These are phyloP conservation scores for Mobula birostris DNA, from an alignment of 2,113 vertebrate species.

Conservation along the genomic window DNA sequence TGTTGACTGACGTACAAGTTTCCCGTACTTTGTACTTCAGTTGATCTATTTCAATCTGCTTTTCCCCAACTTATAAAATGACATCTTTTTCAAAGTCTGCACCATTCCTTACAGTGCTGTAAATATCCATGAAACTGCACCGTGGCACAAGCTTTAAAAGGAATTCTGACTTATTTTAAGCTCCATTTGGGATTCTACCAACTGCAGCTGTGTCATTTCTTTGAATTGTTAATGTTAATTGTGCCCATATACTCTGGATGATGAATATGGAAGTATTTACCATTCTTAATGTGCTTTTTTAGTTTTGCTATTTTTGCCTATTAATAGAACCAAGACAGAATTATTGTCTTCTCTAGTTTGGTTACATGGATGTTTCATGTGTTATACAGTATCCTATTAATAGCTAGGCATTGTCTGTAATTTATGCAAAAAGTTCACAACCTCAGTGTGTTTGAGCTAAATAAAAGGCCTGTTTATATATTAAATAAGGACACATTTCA, in stretches of 20 bases:
- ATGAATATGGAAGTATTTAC: neutral
- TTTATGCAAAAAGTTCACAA: constrained; percentile 7
- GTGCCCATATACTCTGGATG: neutral
- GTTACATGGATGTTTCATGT: neutral
- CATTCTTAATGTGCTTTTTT: neutral
- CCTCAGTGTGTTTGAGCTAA: neutral
- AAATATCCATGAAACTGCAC: neutral
- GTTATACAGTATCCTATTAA: neutral
- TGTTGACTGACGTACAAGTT: neutral
- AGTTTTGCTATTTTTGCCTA: neutral
- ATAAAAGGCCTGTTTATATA: neutral
- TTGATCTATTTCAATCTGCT: neutral
- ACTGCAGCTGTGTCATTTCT: neutral
- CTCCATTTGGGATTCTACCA: neutral
- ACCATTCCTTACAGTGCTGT: neutral
- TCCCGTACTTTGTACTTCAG: neutral
- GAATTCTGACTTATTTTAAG: neutral
- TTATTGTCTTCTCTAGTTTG: neutral
- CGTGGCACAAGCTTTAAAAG: neutral
- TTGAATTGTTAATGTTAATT: neutral
- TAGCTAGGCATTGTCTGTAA: neutral
- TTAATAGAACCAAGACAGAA: neutral
- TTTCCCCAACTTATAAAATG: neutral
- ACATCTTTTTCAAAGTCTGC: neutral
- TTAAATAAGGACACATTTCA: neutral